Conservation (phyloP, 2,888 invertebrate genomes). For the Oligia latruncula region DNA sequence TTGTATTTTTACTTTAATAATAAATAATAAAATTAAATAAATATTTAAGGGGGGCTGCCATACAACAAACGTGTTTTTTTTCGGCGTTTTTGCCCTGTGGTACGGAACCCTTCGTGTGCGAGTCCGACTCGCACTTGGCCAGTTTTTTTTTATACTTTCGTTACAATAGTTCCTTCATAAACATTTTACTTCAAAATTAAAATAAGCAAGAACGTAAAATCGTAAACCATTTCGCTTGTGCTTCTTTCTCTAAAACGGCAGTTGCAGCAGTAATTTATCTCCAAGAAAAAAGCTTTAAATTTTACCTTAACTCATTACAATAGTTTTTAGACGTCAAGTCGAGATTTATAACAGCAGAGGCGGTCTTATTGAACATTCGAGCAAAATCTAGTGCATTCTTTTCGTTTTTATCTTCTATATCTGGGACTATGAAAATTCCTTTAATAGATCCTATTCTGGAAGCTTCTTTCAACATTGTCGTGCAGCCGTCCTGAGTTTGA, state of each 20-base stretch:
- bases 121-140: too few species aligned
- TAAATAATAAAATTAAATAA: too few species aligned
- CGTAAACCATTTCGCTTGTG: constrained; percentile 1
- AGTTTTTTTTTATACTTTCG: neutral
- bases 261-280: constrained; percentile 36
- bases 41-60: too few species aligned
- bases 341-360: constrained; percentile 72
- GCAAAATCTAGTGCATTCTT: constrained; percentile 64
- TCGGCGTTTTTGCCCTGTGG: too few species aligned
- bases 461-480: constrained; percentile 71
- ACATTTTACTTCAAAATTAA: neutral
- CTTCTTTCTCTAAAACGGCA: constrained; percentile 10
- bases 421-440: constrained; percentile 75
- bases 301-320: constrained; percentile 74
- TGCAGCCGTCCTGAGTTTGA: constrained; percentile 70
- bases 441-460: constrained; percentile 73
- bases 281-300: constrained; percentile 49
- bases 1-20: too few species aligned
- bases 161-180: neutral
- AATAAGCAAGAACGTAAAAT: neutral
- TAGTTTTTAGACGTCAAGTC: constrained; percentile 73
- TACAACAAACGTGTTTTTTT: too few species aligned
- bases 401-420: constrained; percentile 52
- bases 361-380: constrained; percentile 70
- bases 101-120: too few species aligned